These are phyloP conservation scores for Apamea monoglypha DNA, from an alignment of 2,888 invertebrate species.

Conservation along the genomic window DNA sequence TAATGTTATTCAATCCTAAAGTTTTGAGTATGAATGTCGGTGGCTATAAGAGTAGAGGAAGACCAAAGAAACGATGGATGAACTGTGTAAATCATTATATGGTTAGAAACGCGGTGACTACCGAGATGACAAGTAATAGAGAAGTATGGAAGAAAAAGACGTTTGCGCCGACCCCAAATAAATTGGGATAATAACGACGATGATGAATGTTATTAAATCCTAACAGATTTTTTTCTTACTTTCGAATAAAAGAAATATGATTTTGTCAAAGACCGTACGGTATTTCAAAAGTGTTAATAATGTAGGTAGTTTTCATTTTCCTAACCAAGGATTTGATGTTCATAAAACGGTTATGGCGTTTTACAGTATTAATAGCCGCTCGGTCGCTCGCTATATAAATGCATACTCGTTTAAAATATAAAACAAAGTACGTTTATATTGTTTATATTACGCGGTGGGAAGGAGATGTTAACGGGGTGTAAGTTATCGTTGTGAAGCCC, in stretches of 20 bases:
- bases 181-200: background rate
- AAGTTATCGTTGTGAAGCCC: constrained; percentile 54
- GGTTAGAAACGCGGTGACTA: background rate
- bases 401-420: constrained; percentile 57
- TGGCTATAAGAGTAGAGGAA: background rate
- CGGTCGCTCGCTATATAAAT: constrained; percentile 41
- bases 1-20: background rate
- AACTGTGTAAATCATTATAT: background rate
- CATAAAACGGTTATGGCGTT: constrained; percentile 46
- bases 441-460: constrained; percentile 53
- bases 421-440: constrained; percentile 62
- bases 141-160: background rate
- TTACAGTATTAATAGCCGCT: constrained; percentile 32
- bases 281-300: background rate
- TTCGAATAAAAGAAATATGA: background rate
- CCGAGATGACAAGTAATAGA: background rate
- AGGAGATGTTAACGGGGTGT: constrained; percentile 63
- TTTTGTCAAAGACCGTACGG: background rate
- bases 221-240: background rate
- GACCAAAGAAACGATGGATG: background rate
- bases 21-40: background rate
- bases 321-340: constrained; percentile 55
- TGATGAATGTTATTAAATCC: background rate
- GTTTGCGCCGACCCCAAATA: background rate
- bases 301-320: constrained; percentile 31